These are phyloP conservation scores for Semaprochilodus insignis DNA, from an alignment of 2,797 vertebrate genomes.

Conservation along the genomic window DNA sequence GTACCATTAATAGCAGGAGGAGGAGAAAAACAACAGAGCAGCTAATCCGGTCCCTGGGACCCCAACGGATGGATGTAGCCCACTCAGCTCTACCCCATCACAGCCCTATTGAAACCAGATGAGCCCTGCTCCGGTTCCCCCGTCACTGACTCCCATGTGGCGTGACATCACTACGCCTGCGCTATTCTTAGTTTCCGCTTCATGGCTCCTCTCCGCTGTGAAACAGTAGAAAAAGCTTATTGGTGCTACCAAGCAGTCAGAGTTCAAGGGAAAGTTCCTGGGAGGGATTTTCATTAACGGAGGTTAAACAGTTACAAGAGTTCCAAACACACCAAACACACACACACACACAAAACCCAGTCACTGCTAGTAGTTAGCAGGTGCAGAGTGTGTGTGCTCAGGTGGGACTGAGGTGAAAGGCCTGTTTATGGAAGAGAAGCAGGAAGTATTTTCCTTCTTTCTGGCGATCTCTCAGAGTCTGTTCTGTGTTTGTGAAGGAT, in stretches of 20 bases:
- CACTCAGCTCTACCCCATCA: conserved; percentile 21
- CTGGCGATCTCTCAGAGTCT: not conserved
- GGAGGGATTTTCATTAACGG: conserved; percentile 11
- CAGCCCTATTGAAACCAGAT: conserved; percentile 53
- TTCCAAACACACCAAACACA: conserved; percentile 18
- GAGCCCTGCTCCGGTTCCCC: conserved; percentile 45
- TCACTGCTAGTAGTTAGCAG: not conserved
- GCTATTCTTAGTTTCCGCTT: conserved; percentile 45
- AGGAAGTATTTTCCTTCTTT: not conserved
- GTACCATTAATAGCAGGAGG: conserved; percentile 29
- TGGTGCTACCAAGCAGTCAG: conserved; percentile 23
- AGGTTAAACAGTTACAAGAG: conserved; percentile 20
- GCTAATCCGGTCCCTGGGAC: not conserved
- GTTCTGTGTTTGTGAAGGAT: not conserved
- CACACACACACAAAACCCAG: conserved; percentile 1
- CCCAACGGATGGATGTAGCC: not conserved
- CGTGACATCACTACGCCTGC: conserved; percentile 46
- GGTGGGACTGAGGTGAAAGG: not conserved
- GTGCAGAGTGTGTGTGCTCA: not conserved
- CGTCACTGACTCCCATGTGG: conserved; percentile 47
- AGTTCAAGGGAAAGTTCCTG: conserved; percentile 36
- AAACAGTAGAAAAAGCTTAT: conserved; percentile 42
- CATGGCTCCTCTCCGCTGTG: conserved; percentile 42
- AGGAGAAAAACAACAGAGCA: conserved; percentile 2
- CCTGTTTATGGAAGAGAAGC: not conserved